phyloP scores from a whole-genome alignment of 2,797 vertebrate genomes.

The Falco rusticolus region DNA sequence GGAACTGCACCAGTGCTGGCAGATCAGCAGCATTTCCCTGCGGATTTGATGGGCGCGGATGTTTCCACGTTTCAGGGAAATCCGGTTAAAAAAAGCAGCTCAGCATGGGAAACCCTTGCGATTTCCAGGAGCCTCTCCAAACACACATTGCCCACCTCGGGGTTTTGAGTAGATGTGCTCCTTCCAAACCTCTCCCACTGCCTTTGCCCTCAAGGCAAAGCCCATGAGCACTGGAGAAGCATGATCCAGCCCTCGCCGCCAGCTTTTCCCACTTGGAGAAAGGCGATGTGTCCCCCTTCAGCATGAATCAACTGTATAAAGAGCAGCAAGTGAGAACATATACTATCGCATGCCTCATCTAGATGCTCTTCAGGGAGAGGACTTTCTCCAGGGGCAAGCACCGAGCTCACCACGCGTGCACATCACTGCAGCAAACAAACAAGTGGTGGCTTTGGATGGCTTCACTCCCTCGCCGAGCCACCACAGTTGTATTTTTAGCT shows the following conservation, averaged over 20 bases:
- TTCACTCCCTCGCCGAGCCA: background rate
- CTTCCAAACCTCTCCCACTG: background rate
- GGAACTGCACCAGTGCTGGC: background rate
- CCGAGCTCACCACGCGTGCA: background rate
- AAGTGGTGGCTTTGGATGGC: background rate
- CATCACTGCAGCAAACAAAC: background rate
- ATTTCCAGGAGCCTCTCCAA: background rate
- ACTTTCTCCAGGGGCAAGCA: background rate
- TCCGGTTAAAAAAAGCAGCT: background rate
- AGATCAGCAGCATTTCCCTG: background rate
- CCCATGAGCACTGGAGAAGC: rapidly evolving
- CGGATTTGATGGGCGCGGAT: rapidly evolving
- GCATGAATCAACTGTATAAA: rapidly evolving
- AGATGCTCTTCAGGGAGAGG: background rate
- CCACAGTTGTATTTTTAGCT: background rate
- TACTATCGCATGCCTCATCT: background rate
- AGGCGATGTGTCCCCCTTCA: rapidly evolving
- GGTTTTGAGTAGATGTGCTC: rapidly evolving
- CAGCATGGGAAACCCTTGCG: background rate
- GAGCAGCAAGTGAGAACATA: rapidly evolving
- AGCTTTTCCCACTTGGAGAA: rapidly evolving
- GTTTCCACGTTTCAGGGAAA: background rate
- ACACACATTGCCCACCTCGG: rapidly evolving
- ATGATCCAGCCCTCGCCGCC: rapidly evolving
- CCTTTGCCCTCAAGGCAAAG: background rate